A percentile compares a stretch with the other conserved stretches of the same genome.
phyloP scores from a whole-genome alignment of 2,797 vertebrate genomes.

The Dallia pectoralis region DNA sequence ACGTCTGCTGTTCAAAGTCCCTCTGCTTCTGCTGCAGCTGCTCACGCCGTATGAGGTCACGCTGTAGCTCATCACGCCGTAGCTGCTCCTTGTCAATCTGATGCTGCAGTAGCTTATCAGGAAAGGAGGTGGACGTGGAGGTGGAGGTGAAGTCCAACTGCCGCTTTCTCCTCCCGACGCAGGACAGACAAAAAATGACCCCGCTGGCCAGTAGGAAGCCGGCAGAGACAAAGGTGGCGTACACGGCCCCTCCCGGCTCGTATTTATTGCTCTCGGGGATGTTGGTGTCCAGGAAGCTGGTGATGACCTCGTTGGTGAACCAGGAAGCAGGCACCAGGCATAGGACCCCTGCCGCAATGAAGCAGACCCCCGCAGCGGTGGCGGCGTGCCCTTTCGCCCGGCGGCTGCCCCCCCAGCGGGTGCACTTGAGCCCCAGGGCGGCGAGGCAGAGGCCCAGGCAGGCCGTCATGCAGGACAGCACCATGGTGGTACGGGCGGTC shows the following conservation, averaged over 20 bases:
- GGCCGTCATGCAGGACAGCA: slow-evolving; percentile 83
- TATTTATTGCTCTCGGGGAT: slow-evolving; percentile 84
- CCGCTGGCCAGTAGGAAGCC: slow-evolving; percentile 83
- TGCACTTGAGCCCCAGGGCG: slow-evolving; percentile 88
- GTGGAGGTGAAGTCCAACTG: slow-evolving; percentile 56
- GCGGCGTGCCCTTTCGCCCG: slow-evolving; percentile 82
- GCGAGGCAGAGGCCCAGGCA: slow-evolving; percentile 82
- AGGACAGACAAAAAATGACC: slow-evolving; percentile 85
- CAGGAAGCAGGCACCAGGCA: slow-evolving; percentile 84
- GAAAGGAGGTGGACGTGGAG: slow-evolving; percentile 46
- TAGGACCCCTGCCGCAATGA: slow-evolving; percentile 79
- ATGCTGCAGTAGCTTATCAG: slow-evolving; percentile 26
- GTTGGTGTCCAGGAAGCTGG: slow-evolving; percentile 78
- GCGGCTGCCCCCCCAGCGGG: slow-evolving; percentile 80
- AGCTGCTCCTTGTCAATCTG: slow-evolving; percentile 26
- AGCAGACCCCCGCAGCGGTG: slow-evolving; percentile 83
- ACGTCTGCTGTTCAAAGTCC: slow-evolving; percentile 15
- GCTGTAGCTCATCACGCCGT: neutral
- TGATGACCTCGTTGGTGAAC: slow-evolving; percentile 87
- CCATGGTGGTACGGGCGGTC: slow-evolving; percentile 84
- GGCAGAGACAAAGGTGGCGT: slow-evolving; percentile 85
- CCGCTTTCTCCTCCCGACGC: slow-evolving; percentile 67
- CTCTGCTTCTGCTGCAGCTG: slow-evolving; percentile 23
- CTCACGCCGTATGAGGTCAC: slow-evolving; percentile 28
- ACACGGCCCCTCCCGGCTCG: slow-evolving; percentile 88